These are phyloP conservation scores for Tragelaphus oryx DNA, from an alignment of 2,797 vertebrate genomes.

Conservation along the genomic window DNA sequence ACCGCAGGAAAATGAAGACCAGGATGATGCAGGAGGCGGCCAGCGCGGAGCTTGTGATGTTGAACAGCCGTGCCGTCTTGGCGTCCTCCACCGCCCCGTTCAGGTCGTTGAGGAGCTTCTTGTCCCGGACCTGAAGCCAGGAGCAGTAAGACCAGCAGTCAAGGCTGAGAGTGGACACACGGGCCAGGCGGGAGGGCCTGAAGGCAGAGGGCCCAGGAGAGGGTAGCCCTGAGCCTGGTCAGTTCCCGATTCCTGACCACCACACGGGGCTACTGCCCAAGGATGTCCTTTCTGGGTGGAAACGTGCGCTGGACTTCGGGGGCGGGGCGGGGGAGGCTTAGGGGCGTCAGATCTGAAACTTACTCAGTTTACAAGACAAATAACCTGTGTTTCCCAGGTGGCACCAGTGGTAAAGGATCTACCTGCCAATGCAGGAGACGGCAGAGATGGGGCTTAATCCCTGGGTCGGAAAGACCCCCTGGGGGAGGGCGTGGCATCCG, in stretches of 20 bases:
- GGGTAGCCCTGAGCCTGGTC: background rate
- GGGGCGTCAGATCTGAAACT: fast-evolving
- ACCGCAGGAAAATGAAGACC: constrained; percentile 85
- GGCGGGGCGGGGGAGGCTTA: fast-evolving
- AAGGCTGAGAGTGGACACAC: fast-evolving
- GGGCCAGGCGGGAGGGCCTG: background rate
- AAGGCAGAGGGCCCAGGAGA: background rate
- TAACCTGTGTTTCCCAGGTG: fast-evolving
- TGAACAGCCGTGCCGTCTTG: constrained; percentile 86
- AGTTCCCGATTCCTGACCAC: fast-evolving
- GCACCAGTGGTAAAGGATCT: background rate
- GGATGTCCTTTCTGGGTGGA: fast-evolving
- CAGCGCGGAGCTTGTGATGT: constrained; percentile 86
- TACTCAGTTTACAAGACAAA: fast-evolving
- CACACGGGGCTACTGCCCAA: fast-evolving
- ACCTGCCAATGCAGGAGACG: background rate
- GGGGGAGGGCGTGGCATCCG: background rate
- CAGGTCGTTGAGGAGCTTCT: constrained; percentile 86
- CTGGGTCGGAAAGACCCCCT: background rate
- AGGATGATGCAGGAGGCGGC: constrained; percentile 85
- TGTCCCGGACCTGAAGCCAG: constrained; percentile 83
- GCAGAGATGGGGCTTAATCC: background rate
- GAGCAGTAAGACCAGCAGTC: background rate
- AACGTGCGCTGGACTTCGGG: background rate
- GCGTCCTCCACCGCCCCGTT: constrained; percentile 85